phyloP scores from a whole-genome alignment of 2,888 invertebrate genomes.

The Lepeophtheirus nordmannii region DNA sequence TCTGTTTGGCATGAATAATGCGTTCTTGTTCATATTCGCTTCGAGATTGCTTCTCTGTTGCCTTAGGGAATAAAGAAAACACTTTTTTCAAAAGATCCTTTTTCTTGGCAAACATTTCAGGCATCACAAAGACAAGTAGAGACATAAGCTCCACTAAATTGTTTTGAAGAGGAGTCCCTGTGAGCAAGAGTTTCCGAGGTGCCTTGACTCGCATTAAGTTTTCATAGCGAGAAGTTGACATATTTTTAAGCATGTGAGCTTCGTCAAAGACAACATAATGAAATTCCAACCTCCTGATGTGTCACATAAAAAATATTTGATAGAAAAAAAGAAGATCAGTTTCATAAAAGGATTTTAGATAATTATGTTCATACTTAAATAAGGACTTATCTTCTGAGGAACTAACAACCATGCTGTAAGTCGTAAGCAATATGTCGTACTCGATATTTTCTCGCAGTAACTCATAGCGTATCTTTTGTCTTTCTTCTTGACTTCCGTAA shows the following conservation, averaged over 20 bases:
- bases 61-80: conserved; percentile 45
- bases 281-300: conserved; percentile 45
- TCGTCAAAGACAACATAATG: conserved; percentile 92
- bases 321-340: no score
- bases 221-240: conserved; percentile 78
- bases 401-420: conserved; percentile 66
- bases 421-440: conserved; percentile 71
- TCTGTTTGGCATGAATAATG: conserved; percentile 78
- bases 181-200: conserved; percentile 56
- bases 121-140: conserved; percentile 86
- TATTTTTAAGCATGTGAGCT: conserved; percentile 95
- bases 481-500: conserved; percentile 71
- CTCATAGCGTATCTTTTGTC: conserved; percentile 55
- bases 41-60: conserved; percentile 41
- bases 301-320: not conserved
- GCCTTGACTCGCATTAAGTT: conserved; percentile 71
- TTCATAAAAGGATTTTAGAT: not conserved
- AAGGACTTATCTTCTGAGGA: conserved; percentile 78
- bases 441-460: conserved; percentile 55
- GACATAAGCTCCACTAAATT: conserved; percentile 90
- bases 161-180: conserved; percentile 92
- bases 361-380: conserved; percentile 42
- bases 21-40: conserved; percentile 75
- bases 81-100: conserved; percentile 69
- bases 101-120: conserved; percentile 70